phyloP scores from a whole-genome alignment of 2,888 invertebrate species.

The Rutpela maculata region DNA sequence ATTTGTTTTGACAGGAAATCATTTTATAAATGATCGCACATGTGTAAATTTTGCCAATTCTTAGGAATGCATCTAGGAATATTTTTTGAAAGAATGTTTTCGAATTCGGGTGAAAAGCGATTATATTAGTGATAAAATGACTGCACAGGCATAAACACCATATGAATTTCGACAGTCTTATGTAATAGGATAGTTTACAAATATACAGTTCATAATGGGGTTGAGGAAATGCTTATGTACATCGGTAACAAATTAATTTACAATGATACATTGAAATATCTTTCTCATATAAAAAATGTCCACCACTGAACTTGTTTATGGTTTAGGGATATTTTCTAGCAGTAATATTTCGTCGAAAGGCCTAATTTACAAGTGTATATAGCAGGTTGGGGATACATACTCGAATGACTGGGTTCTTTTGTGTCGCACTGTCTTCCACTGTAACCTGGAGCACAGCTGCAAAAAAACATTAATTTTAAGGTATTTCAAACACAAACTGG shows the following conservation, averaged over 20 bases:
- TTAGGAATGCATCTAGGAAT: conserved; percentile 42
- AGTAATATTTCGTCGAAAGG: conserved; percentile 86
- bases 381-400: conserved; percentile 82
- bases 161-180: conserved; percentile 67
- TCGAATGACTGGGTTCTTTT: conserved; percentile 85
- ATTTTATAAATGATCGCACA: conserved; percentile 24
- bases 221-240: conserved; percentile 63
- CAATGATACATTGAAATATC: conserved; percentile 49
- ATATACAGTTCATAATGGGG: conserved; percentile 63
- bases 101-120: conserved; percentile 50
- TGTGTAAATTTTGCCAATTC: conserved; percentile 26
- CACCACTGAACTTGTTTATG: conserved; percentile 55
- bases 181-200: conserved; percentile 68
- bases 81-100: conserved; percentile 27
- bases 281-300: conserved; percentile 53
- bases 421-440: conserved; percentile 87
- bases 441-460: conserved; percentile 88
- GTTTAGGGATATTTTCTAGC: conserved; percentile 75
- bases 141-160: conserved; percentile 54
- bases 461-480: conserved; percentile 31
- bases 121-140: conserved; percentile 48
- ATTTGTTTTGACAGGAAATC: conserved; percentile 25
- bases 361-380: conserved; percentile 87
- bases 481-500: background rate
- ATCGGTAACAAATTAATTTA: conserved; percentile 65